Conservation (phyloP, 2,888 invertebrate species). For the Chesias legatella region DNA sequence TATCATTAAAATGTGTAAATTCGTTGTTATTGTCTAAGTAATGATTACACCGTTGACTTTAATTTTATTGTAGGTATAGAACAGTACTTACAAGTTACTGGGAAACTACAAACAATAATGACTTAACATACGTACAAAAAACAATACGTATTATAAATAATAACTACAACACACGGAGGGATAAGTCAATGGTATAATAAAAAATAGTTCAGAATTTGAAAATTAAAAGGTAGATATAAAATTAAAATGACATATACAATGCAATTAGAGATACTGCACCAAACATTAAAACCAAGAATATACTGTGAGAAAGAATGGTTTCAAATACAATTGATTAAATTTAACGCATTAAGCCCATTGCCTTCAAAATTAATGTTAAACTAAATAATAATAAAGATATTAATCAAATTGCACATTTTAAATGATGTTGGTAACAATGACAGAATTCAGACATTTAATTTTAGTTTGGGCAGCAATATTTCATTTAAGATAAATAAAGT, state of each 20-base stretch:
- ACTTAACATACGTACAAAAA: background rate
- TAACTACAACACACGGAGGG: background rate
- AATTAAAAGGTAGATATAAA: slow-evolving; percentile 61
- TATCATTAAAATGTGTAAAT: slow-evolving; percentile 57
- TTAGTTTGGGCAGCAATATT: slow-evolving; percentile 51
- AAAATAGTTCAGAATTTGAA: slow-evolving; percentile 50
- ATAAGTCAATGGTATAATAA: slow-evolving; percentile 56
- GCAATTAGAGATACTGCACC: slow-evolving; percentile 78
- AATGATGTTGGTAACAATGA: slow-evolving; percentile 37
- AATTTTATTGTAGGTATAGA: slow-evolving; percentile 30
- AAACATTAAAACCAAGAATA: slow-evolving; percentile 75
- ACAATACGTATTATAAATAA: background rate
- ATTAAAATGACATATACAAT: slow-evolving; percentile 75
- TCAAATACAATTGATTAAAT: slow-evolving; percentile 60
- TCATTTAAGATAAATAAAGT: slow-evolving; percentile 18
- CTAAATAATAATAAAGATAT: slow-evolving; percentile 36
- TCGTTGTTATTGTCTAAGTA: slow-evolving; percentile 37
- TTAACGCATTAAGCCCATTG: slow-evolving; percentile 74
- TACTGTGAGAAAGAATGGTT: slow-evolving; percentile 64
- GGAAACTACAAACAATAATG: too few relatives aligned
- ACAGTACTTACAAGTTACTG: too few relatives aligned
- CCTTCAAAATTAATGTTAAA: slow-evolving; percentile 64
- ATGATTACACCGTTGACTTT: slow-evolving; percentile 51
- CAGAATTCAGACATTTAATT: slow-evolving; percentile 29
- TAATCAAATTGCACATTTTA: slow-evolving; percentile 48